Percentiles rank a stretch among this genome's conserved stretches.
Evolutionary conservation across 1,140 invertebrate genomes (phyloP).

Genomic region (Eumaeus atala): DNA sequence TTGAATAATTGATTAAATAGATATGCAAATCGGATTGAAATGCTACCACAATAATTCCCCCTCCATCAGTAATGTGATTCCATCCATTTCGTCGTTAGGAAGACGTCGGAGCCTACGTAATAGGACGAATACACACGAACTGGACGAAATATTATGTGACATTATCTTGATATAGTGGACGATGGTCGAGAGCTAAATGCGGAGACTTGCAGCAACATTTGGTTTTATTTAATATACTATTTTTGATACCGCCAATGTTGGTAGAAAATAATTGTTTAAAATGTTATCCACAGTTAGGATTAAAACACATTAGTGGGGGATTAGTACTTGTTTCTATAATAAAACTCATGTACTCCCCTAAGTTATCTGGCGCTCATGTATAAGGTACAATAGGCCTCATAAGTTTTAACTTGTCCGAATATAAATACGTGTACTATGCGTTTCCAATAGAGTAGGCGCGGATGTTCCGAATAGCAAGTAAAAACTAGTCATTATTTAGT

Average conservation of each 20-base stretch:
- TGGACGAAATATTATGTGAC: constrained; percentile 12
- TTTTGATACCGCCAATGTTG: not conserved
- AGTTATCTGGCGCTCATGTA: no score
- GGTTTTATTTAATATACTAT: not conserved
- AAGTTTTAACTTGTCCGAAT: no score
- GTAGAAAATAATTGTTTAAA: no score
- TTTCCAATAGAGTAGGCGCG: no score
- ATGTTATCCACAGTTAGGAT: no score
- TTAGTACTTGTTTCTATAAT: no score
- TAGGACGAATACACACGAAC: constrained; percentile 22
- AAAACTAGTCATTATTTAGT: no score
- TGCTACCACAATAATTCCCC: constrained; percentile 57
- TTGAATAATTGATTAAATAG: not conserved
- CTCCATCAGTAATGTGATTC: constrained; percentile 21
- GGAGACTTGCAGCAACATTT: not conserved
- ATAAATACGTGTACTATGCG: no score
- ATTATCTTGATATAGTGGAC: not conserved
- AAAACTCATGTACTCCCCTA: no score
- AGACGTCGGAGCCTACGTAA: constrained; percentile 19
- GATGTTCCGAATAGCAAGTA: no score
- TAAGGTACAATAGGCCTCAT: no score
- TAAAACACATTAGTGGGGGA: no score
- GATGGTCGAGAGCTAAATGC: not conserved
- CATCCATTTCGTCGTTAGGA: constrained; percentile 27
- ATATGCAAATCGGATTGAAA: constrained; percentile 19